Percentiles rank a stretch among this genome's conserved stretches.
Conservation (phyloP, 2,888 invertebrate species). For the Temnothorax ravouxi region DNA sequence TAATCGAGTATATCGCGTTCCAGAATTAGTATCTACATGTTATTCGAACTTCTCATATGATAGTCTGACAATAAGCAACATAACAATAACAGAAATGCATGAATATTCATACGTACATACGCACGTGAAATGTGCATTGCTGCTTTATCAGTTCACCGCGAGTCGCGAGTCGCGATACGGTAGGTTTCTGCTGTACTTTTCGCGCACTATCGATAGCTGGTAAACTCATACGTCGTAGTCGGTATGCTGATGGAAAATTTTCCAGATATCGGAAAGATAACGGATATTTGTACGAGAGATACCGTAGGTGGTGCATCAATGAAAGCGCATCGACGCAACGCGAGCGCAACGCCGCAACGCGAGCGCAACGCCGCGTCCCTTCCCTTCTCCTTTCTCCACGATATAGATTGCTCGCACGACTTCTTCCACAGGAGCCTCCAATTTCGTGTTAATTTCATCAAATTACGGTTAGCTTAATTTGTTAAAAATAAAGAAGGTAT, state of each 20-base stretch:
- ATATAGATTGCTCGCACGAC: conserved; percentile 11
- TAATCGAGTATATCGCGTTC: not conserved
- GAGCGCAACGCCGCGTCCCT: not conserved
- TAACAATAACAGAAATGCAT: conserved; percentile 3
- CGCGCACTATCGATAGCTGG: conserved; percentile 36
- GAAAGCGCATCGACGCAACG: conserved; percentile 24
- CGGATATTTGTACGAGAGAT: conserved; percentile 22
- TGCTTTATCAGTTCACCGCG: conserved; percentile 21
- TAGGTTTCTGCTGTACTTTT: conserved; percentile 18
- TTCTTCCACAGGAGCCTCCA: conserved; percentile 43
- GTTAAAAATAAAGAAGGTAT: not conserved
- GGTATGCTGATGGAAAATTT: conserved; percentile 31
- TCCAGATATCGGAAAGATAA: conserved; percentile 10
- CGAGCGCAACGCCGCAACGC: not conserved
- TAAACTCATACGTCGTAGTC: conserved; percentile 20
- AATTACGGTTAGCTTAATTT: not conserved
- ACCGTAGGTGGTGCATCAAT: conserved; percentile 49
- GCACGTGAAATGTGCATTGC: not conserved
- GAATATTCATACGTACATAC: not conserved
- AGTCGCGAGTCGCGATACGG: conserved; percentile 14
- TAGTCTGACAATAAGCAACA: not conserved
- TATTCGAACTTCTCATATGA: not conserved
- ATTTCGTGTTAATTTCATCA: conserved; percentile 34
- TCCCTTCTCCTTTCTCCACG: conserved; percentile 17
- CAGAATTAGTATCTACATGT: not conserved